These are phyloP conservation scores for Nannoperca obscura DNA, from an alignment of 2,797 vertebrate genomes.

Conservation along the genomic window DNA sequence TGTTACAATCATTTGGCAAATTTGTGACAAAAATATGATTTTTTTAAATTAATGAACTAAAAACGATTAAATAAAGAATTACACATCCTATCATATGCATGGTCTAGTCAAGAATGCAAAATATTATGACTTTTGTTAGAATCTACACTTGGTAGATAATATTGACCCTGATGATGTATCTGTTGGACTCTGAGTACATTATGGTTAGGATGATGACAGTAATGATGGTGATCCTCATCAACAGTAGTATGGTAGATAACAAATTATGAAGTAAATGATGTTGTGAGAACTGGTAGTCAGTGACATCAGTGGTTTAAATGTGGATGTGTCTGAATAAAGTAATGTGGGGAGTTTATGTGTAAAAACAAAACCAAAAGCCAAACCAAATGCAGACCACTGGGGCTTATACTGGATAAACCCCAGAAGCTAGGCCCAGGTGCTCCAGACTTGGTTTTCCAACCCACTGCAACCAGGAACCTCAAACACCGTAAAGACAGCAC, in stretches of 20 bases:
- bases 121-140: neutral
- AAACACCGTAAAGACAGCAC: neutral
- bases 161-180: neutral
- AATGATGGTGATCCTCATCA: neutral
- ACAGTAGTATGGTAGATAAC: neutral
- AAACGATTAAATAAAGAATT: neutral
- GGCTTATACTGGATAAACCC: neutral
- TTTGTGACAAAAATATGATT: neutral
- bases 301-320: neutral
- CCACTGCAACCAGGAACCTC: neutral
- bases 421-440: too few relatives aligned
- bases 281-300: neutral
- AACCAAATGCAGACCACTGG: neutral
- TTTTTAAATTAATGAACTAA: neutral
- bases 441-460: neutral
- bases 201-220: neutral
- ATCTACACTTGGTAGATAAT: neutral
- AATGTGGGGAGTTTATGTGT: neutral
- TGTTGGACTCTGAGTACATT: neutral
- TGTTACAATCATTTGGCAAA: neutral
- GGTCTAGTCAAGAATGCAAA: neutral
- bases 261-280: neutral
- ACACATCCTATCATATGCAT: neutral
- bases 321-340: neutral
- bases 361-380: neutral